These are phyloP conservation scores for Heteronetta atricapilla DNA, from an alignment of 2,113 vertebrate species.

Conservation along the genomic window DNA sequence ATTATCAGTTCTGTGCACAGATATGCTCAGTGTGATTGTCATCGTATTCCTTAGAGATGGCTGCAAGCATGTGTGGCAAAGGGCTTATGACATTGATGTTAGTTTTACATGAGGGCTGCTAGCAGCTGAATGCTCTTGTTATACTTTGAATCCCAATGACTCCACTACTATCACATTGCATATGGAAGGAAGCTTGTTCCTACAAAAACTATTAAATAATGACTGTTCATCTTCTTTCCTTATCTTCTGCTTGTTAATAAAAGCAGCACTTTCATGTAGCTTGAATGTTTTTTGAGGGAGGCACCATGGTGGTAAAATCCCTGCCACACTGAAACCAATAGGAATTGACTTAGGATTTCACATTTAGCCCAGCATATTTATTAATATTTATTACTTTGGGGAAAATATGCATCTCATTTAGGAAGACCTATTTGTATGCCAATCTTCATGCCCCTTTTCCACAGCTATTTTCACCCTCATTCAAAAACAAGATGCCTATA, in stretches of 20 bases:
- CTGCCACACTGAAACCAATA: not conserved
- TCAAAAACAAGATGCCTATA: not conserved
- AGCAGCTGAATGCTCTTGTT: not conserved
- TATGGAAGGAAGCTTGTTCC: not conserved
- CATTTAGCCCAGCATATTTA: not conserved
- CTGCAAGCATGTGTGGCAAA: not conserved
- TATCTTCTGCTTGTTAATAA: not conserved
- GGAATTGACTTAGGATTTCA: not conserved
- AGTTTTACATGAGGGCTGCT: slow-evolving; percentile 12
- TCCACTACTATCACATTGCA: not conserved
- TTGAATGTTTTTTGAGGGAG: not conserved
- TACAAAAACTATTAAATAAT: not conserved
- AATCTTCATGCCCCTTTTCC: not conserved
- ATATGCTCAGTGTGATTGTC: not conserved
- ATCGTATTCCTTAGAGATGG: not conserved
- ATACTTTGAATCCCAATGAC: not conserved
- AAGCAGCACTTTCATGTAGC: not conserved
- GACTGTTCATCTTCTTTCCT: not conserved
- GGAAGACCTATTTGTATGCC: not conserved
- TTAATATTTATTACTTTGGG: not conserved
- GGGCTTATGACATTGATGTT: slow-evolving; percentile 15
- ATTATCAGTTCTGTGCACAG: not conserved
- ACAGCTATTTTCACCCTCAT: not conserved
- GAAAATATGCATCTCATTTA: not conserved
- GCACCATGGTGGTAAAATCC: not conserved